Evolutionary conservation across 2,888 invertebrate species (phyloP), one percentile per base, ranked within the genome.

Genomic region (Macaria liturata): DNA sequence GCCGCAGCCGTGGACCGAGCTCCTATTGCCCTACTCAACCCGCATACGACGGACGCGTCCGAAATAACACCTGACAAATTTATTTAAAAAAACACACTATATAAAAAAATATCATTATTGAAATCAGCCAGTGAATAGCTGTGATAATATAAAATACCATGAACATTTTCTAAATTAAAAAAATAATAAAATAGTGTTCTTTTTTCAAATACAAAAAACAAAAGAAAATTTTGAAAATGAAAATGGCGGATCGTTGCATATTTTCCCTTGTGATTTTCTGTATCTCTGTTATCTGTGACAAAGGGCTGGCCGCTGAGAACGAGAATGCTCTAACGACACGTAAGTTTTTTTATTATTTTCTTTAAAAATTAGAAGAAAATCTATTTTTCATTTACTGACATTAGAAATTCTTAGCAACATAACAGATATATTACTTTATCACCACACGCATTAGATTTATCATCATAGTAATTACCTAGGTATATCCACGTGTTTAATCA

Each of bases 281-380:
- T 71, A 71, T 90, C 68, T 80, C 78, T 64, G 81, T 84, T 59
- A 71, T 86, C 57, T 84, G 81, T 66, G 80, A 74, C 54, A 81
- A 75, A 57, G 87, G 87, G 44, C 81, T 85, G 65, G 88, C 89
- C 58, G 88, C 87, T 46, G 86, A 82, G 68, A 82, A 78, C 65
- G 80, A 80, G 55, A 85, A 81, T 64, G 65, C 73, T 50, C 72
- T 77, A 4, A 73, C 78, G 30, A 75, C 79, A 69, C 89, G 91
- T 91, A 81, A 91, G 91, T 91, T 50, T 43, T 50, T 39, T 32
- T 44, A n/a, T 44, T 30, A 31, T 45, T 45, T 3, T 30, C 4
- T 2, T 37, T 2, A 37, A 37, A 37, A 1, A 37, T 20, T 20
- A 1, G 20, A 20, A 20, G 20, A 20, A 20, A 20, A 20, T 20